Evolutionary conservation across 2,888 invertebrate species (phyloP).

Genomic region (Dynastes maya): DNA sequence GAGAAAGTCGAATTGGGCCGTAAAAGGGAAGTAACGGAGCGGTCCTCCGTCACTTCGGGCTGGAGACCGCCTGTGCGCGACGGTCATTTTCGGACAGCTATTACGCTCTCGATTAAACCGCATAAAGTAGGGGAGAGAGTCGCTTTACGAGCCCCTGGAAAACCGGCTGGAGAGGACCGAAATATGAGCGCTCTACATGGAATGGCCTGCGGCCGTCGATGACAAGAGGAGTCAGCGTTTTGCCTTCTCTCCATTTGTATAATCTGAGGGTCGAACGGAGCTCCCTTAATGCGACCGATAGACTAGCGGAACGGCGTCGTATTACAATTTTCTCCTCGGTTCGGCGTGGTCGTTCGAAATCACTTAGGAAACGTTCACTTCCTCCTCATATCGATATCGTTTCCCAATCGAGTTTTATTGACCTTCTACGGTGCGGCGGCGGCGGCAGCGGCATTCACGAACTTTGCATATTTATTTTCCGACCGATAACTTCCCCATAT

Average conservation of each 20-base stretch:
- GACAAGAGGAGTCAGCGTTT: conserved; percentile 60
- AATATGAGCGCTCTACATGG: conserved; percentile 62
- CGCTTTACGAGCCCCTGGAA: conserved; percentile 54
- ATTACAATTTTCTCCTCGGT: conserved; percentile 42
- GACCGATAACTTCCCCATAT: conserved; percentile 22
- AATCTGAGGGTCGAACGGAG: conserved; percentile 53
- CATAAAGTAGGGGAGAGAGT: conserved; percentile 64
- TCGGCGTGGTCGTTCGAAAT: conserved; percentile 29
- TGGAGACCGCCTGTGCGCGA: conserved; percentile 40
- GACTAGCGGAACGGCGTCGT: conserved; percentile 37
- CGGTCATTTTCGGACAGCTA: conserved; percentile 65
- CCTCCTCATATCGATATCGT: conserved; percentile 36
- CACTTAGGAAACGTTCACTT: conserved; percentile 29
- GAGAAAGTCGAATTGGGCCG: conserved; percentile 39
- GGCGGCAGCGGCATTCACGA: background rate
- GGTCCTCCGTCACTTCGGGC: too few species aligned
- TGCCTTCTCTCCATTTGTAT: conserved; percentile 58
- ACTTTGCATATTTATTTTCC: conserved; percentile 41
- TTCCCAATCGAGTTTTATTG: conserved; percentile 43
- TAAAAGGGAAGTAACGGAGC: conserved; percentile 26
- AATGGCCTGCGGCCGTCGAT: conserved; percentile 40
- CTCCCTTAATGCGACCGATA: conserved; percentile 56
- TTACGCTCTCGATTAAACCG: conserved; percentile 68
- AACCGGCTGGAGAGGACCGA: conserved; percentile 47
- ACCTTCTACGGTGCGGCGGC: background rate